Base-by-base conservation (phyloP, 2,888 invertebrate species). In the Drosophila fulvimacula region DNA sequence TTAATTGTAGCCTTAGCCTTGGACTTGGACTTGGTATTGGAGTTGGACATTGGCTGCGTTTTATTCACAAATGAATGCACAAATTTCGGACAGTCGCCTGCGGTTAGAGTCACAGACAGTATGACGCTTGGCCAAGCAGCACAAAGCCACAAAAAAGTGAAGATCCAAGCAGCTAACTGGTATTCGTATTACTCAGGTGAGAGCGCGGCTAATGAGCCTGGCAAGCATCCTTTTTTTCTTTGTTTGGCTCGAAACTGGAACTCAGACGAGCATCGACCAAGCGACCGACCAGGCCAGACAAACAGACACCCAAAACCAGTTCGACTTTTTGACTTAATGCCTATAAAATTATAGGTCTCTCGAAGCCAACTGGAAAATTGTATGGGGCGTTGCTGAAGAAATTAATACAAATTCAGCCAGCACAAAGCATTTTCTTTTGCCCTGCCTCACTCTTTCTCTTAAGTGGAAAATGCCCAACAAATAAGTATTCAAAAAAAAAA, bases 21-120 rank as follows among this genome's bases (percentile, higher is more conserved):
- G 75, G 46, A 46, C 49, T 71, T 49, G 30, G 73, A 63, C 65
- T 71, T 74, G 24, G 52, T 32, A 13, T 30, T 13, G 41, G 27
- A 41, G 17, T 56, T 48, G 44, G 42, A 53, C 57, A 46, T 34
- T 44, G 72, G 30, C 39, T 59, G 58, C 56, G 39, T 71, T 74
- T 77, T 65, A 73, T 89, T 88, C 64, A 86, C 90, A 85, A 82
- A 79, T 83, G 90, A 90, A 79, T 88, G 90, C 82, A 87, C 90
- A 90, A 83, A 78, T 81, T 86, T 88, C 67, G 77, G 78, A 73
- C 67, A 69, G 67, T 49, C 70, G 67, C 66, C 67, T 83, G 88
- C 73, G 83, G 83, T 82, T 82, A 81, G 55, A 69, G 80, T 55
- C 78, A 64, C 83, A 85, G 90, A 90, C 90, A 81, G 90, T 90